A percentile compares a stretch with the other conserved stretches of the same genome.
phyloP scores from a whole-genome alignment of 2,797 vertebrate species.

The Adrianichthys oophorus region DNA sequence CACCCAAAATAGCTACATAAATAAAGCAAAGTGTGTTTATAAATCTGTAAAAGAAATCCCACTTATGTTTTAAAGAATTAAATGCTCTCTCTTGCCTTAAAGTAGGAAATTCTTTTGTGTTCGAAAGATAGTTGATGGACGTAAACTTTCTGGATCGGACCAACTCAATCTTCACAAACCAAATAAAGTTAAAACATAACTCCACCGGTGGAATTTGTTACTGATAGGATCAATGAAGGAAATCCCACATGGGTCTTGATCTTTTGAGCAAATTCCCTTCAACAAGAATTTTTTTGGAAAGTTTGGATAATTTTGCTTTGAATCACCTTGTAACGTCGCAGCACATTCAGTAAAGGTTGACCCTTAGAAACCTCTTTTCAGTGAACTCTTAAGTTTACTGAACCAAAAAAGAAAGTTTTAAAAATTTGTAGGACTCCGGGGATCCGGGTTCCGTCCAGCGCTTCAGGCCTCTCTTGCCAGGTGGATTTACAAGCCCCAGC shows the following conservation, averaged over 20 bases:
- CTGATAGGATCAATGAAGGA: constrained; percentile 10
- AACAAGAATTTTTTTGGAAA: constrained; percentile 28
- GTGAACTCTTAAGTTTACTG: constrained; percentile 60
- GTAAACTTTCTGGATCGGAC: too few species aligned
- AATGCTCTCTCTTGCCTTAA: too few species aligned
- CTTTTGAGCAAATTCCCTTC: constrained; percentile 41
- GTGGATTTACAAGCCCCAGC: constrained; percentile 64
- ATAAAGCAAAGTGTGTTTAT: too few species aligned
- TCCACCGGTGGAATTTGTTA: too few species aligned
- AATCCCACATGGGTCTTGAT: constrained; percentile 24
- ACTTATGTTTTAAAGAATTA: too few species aligned
- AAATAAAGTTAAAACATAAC: too few species aligned
- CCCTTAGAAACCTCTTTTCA: constrained; percentile 35
- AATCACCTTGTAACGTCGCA: constrained; percentile 44
- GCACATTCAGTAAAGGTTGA: constrained; percentile 40
- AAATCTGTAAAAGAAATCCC: too few species aligned
- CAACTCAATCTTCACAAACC: too few species aligned
- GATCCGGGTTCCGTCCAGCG: constrained; percentile 47
- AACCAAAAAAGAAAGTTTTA: constrained; percentile 51
- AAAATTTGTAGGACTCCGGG: constrained; percentile 59
- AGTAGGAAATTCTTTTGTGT: too few species aligned
- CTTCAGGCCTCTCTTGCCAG: constrained; percentile 64
- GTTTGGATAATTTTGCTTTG: constrained; percentile 39
- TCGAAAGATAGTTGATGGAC: too few species aligned
- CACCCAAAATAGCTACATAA: too few species aligned